Base-by-base conservation (phyloP, 2,888 invertebrate genomes). In the Caenorhabditis panamensis region DNA sequence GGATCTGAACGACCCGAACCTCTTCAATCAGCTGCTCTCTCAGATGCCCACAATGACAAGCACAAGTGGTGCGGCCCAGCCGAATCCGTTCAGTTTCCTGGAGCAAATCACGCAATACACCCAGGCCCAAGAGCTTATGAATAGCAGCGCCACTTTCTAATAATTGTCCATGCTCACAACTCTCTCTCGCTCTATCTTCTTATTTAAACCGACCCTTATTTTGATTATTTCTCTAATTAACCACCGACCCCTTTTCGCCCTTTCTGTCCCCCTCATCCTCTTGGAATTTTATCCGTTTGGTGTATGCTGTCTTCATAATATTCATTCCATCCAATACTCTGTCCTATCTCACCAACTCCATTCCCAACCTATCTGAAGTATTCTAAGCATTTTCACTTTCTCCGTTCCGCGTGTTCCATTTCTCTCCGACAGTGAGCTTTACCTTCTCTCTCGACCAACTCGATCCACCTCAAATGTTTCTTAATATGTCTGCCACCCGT, bases 21-120 rank as follows among this genome's bases (percentile, higher is more conserved):
- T 71, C 16, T 44, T 71, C 71, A 71, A 54, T 37, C 71, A 71
- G 54, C 62, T 71, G 0, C 49, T 73, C 26, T 59, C 56, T 28
- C 58, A 58, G 24, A 59, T 73, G 58, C 73, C 73, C 1, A n/a
- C 31, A 20, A 73, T 64, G 64, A 37, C n/a, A n/a, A n/a, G 49
- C 3, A 59, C 68, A 0, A 49, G 63, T 8, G 72, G 63, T 1
- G 16, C 47, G n/a, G n/a, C n/a, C 6, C 22, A 22, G 1, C 2
- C 47, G 18, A 63, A 28, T 11, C 26, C 73, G 11, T 31, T 73
- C 28, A 73, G 64, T 18, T 66, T 73, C 24, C 58, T 73, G 31
- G 73, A 73, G 24, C 73, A 73, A 59, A 73, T 73, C 73, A 66
- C 73, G 1, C 73, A 73, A 24, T 73, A 66, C 41, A 73, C 73